phyloP scores from a whole-genome alignment of 1,140 invertebrate species.

The Cylas formicarius region DNA sequence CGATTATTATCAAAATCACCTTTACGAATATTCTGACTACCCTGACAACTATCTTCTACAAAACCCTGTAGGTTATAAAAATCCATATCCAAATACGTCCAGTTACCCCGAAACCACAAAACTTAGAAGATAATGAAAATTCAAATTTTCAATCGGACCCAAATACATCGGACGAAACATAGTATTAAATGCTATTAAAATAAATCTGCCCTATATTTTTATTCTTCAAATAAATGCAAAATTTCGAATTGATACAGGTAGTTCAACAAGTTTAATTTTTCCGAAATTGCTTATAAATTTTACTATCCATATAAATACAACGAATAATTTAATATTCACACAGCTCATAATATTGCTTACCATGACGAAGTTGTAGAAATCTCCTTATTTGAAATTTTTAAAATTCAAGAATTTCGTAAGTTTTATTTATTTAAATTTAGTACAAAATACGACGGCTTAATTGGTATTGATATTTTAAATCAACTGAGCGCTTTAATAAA shows the following conservation, averaged over 20 bases:
- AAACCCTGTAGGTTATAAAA: background rate
- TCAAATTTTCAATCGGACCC: background rate
- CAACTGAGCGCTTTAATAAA: too few species aligned
- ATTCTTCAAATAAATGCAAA: slow-evolving; percentile 15
- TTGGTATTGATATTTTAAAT: too few species aligned
- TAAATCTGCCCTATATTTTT: slow-evolving; percentile 10
- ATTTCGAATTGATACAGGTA: slow-evolving; percentile 16
- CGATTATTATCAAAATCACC: background rate
- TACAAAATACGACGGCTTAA: too few species aligned
- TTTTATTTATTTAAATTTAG: slow-evolving; percentile 16
- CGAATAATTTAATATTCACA: slow-evolving; percentile 19
- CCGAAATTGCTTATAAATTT: slow-evolving; percentile 11
- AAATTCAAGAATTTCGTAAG: slow-evolving; percentile 2
- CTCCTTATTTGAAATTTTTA: slow-evolving; percentile 10
- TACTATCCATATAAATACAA: slow-evolving; percentile 8
- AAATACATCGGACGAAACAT: background rate
- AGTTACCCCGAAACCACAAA: too few species aligned
- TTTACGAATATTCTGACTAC: slow-evolving; percentile 1
- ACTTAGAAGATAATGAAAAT: background rate
- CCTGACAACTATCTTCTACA: background rate
- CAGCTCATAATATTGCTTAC: slow-evolving; percentile 7
- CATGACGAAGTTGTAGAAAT: slow-evolving; percentile 10
- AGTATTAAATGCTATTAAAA: slow-evolving; percentile 9
- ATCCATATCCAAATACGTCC: too few species aligned
- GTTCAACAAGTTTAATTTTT: slow-evolving; percentile 12